These are phyloP conservation scores for Huso huso DNA, from an alignment of 2,797 vertebrate genomes.

Conservation along the genomic window DNA sequence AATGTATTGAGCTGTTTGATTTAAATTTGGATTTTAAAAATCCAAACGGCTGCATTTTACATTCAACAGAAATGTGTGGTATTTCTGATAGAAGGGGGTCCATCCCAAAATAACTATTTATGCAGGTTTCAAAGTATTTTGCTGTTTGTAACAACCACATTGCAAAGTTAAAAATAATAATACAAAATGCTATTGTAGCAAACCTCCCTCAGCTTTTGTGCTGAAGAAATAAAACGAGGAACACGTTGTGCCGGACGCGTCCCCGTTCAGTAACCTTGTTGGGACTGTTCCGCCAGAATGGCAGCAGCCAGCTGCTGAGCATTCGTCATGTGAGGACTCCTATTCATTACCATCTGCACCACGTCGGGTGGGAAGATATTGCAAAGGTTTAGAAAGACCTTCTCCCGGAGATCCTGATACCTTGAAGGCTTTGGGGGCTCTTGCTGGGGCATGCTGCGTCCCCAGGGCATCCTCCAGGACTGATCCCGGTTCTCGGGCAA, in stretches of 20 bases:
- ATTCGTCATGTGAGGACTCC: conserved; percentile 82
- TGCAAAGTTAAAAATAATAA: conserved; percentile 36
- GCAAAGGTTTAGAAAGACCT: conserved; percentile 83
- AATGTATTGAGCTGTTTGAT: no score
- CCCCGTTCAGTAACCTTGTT: conserved; percentile 73
- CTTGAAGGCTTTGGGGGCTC: conserved; percentile 56
- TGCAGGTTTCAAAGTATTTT: neutral
- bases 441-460: conserved; percentile 40
- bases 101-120: neutral
- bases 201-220: conserved; percentile 68
- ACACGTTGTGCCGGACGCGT: conserved; percentile 12
- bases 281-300: conserved; percentile 86
- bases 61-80: no score
- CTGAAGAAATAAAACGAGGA: conserved; percentile 54
- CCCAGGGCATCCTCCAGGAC: conserved; percentile 68
- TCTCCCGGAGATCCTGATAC: conserved; percentile 75
- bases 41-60: no score
- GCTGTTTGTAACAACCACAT: conserved; percentile 3
- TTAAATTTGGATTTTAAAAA: no score
- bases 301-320: conserved; percentile 91
- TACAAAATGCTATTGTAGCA: conserved; percentile 72
- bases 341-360: conserved; percentile 85
- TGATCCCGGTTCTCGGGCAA: conserved; percentile 76
- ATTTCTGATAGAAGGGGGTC: no score
- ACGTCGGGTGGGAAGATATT: conserved; percentile 93